A percentile compares a stretch with the other conserved stretches of the same genome.
Conservation (phyloP, 2,797 vertebrate species). For the Pipistrellus kuhlii region DNA sequence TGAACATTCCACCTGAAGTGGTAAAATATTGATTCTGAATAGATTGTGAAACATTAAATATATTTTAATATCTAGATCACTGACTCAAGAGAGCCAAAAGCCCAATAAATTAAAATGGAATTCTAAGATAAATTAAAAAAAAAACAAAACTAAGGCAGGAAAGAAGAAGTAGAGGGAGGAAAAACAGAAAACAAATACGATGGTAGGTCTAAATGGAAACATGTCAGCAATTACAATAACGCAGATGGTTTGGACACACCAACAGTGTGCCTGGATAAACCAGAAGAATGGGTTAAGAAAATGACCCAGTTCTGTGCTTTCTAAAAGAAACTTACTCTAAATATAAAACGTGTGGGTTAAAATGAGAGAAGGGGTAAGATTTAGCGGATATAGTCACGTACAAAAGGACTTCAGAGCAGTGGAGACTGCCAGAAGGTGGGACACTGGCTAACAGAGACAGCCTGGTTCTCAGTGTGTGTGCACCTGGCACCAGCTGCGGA, state of each 20-base stretch:
- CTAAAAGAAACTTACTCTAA: not conserved
- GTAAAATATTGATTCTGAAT: not conserved
- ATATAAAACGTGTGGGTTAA: not conserved
- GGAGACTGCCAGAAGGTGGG: not conserved
- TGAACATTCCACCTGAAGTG: not conserved
- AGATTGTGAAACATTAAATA: not conserved
- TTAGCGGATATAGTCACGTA: not conserved
- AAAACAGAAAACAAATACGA: not conserved
- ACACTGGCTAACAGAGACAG: not conserved
- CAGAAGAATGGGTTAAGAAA: not conserved
- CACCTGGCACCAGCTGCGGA: not conserved
- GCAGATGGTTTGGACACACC: not conserved
- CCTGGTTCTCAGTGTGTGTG: too few relatives aligned
- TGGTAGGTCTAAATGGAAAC: not conserved
- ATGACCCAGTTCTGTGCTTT: not conserved
- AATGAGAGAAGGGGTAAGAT: not conserved
- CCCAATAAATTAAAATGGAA: not conserved
- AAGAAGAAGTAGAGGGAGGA: conserved; percentile 1
- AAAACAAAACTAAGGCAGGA: not conserved
- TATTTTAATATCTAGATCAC: not conserved
- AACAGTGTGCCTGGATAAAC: not conserved
- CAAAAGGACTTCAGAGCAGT: not conserved
- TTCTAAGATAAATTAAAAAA: not conserved
- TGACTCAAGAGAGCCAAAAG: not conserved
- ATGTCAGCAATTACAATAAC: not conserved